Conservation (phyloP, 2,113 vertebrate genomes). For the Toxotes chatareus region DNA sequence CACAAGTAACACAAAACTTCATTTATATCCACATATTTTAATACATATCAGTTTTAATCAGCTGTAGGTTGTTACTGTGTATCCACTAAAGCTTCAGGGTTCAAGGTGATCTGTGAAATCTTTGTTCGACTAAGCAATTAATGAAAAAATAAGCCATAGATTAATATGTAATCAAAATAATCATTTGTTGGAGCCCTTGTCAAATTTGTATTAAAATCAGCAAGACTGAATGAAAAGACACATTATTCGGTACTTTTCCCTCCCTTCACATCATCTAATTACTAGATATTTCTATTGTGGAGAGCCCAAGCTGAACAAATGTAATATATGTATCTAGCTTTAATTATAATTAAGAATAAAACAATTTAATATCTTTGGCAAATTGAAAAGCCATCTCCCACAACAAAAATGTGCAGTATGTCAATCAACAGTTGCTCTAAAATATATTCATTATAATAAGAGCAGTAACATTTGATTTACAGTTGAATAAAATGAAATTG, state of each 20-base stretch:
- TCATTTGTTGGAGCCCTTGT: neutral
- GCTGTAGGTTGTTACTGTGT: neutral
- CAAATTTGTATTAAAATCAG: neutral
- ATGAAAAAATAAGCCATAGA: neutral
- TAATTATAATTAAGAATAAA: neutral
- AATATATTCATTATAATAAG: slow-evolving; percentile 1
- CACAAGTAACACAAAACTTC: too few species aligned
- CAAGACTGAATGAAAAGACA: neutral
- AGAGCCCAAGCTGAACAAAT: neutral
- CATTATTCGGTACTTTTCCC: neutral
- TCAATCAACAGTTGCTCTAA: neutral
- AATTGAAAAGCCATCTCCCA: neutral
- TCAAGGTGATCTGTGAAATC: neutral
- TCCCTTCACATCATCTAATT: neutral
- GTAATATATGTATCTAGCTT: neutral
- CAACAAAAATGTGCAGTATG: neutral
- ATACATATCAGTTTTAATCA: neutral
- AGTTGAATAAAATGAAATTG: neutral
- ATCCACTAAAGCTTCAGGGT: too few species aligned
- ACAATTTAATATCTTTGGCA: neutral
- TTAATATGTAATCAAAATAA: neutral
- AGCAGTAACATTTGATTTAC: neutral
- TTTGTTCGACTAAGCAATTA: neutral
- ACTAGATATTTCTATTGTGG: neutral
- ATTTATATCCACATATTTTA: too few species aligned